Conservation (phyloP, 1,140 invertebrate genomes). For the Pristionchus pacificus region DNA sequence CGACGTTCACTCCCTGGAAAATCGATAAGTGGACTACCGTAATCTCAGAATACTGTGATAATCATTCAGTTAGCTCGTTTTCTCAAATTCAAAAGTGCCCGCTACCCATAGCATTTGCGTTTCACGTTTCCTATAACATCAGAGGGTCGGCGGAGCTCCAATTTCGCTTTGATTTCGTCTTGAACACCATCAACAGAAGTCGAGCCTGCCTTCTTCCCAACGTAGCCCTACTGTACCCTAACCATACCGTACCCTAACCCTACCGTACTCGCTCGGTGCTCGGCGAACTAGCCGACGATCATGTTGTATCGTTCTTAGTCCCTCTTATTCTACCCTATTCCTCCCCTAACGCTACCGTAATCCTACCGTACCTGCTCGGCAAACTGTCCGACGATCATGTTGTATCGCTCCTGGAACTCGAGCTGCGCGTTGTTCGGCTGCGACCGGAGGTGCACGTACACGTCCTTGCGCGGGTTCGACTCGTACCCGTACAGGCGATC, state of each 20-base stretch:
- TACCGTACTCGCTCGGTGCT: conserved; percentile 75
- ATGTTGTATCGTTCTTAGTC: conserved; percentile 80
- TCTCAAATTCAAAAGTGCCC: too few relatives aligned
- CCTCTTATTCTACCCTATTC: too few relatives aligned
- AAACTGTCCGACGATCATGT: conserved; percentile 85
- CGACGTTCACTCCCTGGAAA: conserved; percentile 79
- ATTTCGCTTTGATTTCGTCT: conserved; percentile 6
- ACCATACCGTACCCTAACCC: too few relatives aligned
- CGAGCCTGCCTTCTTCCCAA: too few relatives aligned
- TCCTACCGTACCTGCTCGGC: conserved; percentile 74
- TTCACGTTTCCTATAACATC: too few relatives aligned
- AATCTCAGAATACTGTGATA: too few relatives aligned
- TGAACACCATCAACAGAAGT: too few relatives aligned
- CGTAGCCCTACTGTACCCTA: too few relatives aligned
- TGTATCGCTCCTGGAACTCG: conserved; percentile 86
- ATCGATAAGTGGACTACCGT: too few relatives aligned
- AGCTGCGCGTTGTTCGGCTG: conserved; percentile 82
- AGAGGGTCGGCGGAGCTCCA: conserved; percentile 7
- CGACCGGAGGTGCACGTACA: conserved; percentile 77
- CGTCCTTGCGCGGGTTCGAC: conserved; percentile 79
- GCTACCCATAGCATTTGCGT: too few relatives aligned
- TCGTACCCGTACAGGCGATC: conserved; percentile 85
- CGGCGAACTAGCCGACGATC: conserved; percentile 85
- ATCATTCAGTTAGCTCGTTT: too few relatives aligned
- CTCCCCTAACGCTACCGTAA: too few relatives aligned